A percentile compares a stretch with the other conserved stretches of the same genome.
These are phyloP conservation scores for Galbula dea DNA, from an alignment of 2,113 vertebrate genomes.

Conservation along the genomic window DNA sequence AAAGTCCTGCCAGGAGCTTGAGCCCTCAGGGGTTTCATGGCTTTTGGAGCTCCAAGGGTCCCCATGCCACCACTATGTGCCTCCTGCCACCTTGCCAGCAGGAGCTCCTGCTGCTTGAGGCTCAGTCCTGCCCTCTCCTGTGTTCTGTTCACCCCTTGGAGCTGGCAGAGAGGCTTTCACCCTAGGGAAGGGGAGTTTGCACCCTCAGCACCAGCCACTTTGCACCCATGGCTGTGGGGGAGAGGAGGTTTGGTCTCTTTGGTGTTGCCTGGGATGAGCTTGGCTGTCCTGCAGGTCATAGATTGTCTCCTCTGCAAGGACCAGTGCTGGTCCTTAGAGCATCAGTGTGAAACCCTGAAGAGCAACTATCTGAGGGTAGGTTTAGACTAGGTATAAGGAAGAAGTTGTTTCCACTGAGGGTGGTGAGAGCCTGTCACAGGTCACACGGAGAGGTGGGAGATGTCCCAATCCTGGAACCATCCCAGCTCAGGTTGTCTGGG, in stretches of 20 bases:
- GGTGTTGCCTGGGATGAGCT: too few relatives aligned
- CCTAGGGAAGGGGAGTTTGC: not conserved
- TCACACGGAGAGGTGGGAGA: too few relatives aligned
- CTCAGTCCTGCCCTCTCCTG: not conserved
- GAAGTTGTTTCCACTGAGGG: too few relatives aligned
- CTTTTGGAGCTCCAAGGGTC: not conserved
- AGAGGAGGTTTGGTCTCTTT: too few relatives aligned
- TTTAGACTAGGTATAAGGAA: too few relatives aligned
- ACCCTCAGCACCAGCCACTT: accelerated
- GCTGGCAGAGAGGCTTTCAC: not conserved
- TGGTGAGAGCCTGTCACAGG: too few relatives aligned
- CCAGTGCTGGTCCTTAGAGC: not conserved
- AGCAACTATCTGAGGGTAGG: not conserved
- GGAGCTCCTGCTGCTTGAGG: accelerated
- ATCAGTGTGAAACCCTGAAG: not conserved
- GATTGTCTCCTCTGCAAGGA: too few relatives aligned
- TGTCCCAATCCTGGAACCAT: too few relatives aligned
- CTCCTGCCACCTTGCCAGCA: not conserved
- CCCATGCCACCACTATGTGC: not conserved
- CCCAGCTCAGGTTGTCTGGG: too few relatives aligned
- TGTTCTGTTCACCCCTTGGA: not conserved
- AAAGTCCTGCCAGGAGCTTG: not conserved
- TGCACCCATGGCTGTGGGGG: too few relatives aligned
- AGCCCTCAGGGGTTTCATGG: accelerated
- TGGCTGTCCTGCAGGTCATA: too few relatives aligned